phyloP scores from a whole-genome alignment of 2,797 vertebrate species.

The Coregonus suidteri region DNA sequence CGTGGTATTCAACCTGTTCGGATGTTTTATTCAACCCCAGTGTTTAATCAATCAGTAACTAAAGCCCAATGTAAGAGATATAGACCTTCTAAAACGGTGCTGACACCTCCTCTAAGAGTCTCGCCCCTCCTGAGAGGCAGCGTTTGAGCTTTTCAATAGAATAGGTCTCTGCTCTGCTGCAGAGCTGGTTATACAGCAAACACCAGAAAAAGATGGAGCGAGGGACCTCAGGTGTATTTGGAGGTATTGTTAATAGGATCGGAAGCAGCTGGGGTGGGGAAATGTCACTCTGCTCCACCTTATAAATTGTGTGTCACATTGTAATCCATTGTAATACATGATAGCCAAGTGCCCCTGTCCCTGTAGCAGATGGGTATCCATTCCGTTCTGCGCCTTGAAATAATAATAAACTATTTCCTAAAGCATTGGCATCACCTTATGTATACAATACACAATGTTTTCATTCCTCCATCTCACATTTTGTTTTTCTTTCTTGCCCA shows the following conservation, averaged over 20 bases:
- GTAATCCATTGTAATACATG: constrained; percentile 45
- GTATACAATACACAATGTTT: constrained; percentile 23
- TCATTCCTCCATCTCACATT: background rate
- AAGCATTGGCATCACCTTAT: constrained; percentile 23
- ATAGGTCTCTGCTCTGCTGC: constrained; percentile 9
- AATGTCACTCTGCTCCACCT: constrained; percentile 42
- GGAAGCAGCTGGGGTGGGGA: constrained; percentile 1
- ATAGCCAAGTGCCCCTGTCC: constrained; percentile 16
- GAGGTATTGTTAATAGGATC: constrained; percentile 57
- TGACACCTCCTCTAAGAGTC: constrained; percentile 48
- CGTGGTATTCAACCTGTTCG: too few relatives aligned
- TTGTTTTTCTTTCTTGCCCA: constrained; percentile 32
- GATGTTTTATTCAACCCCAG: too few relatives aligned
- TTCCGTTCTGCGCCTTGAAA: constrained; percentile 27
- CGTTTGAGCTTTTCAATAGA: constrained; percentile 17
- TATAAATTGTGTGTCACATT: constrained; percentile 50
- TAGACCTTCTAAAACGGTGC: constrained; percentile 22
- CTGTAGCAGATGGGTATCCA: constrained; percentile 17
- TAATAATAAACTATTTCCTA: constrained; percentile 39
- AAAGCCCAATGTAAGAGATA: too few relatives aligned
- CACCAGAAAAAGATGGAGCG: constrained; percentile 46
- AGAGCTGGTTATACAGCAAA: constrained; percentile 20
- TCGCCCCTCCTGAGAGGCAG: constrained; percentile 24
- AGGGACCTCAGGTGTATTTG: constrained; percentile 52
- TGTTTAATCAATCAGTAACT: too few relatives aligned